Base-by-base conservation (phyloP, 2,888 invertebrate species). In the Imbricaverruca yamaguchii region DNA sequence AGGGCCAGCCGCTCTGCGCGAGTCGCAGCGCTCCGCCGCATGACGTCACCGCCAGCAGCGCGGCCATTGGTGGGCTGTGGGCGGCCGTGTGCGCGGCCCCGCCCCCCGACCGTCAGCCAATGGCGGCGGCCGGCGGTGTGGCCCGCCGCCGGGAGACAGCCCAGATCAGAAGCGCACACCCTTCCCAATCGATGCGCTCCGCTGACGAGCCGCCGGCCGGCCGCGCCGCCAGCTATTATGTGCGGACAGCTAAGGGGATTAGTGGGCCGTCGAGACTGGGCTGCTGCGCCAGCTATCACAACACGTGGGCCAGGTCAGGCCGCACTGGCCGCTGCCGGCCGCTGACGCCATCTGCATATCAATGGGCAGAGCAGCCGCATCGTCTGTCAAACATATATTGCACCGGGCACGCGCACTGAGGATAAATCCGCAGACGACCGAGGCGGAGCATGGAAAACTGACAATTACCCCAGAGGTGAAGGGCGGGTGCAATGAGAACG, bases 1-100 rank as follows among this genome's bases (percentile, higher is more conserved):
- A 74, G 74, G 74, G 74, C 74, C 55, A 55, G 53, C 53, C 18
- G 13, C 13, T 53, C 74, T 74, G 74, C 15, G 74, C 74, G 74
- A 74, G 74, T 74, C 74, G 74, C 53, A 74, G 74, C 74, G 39
- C 74, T 74, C 74, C 18, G 7, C 55, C 23, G 21, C 15, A 53
- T 74, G 74, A 74, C 53, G 74, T 74, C 74, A 74, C 74, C 7
- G 6, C 15, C 9, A 11, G 21, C 53, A 9, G 21, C 74, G 74
- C 74, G 53, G 21, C 21, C 53, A 74, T 74, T 74, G 74, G 74
- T 15, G 1, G 21, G 15, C 53, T 8, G 53, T 4, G 55, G 53
- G 55, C 7, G 74, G 53, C 55, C 39, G 74, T 10, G 23, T 8
- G 53, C 74, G 74, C 2, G 2, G 74, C 74, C 21, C 74, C 74